These are phyloP conservation scores for Drosophila littoralis DNA, from an alignment of 1,140 invertebrate species.

Conservation along the genomic window DNA sequence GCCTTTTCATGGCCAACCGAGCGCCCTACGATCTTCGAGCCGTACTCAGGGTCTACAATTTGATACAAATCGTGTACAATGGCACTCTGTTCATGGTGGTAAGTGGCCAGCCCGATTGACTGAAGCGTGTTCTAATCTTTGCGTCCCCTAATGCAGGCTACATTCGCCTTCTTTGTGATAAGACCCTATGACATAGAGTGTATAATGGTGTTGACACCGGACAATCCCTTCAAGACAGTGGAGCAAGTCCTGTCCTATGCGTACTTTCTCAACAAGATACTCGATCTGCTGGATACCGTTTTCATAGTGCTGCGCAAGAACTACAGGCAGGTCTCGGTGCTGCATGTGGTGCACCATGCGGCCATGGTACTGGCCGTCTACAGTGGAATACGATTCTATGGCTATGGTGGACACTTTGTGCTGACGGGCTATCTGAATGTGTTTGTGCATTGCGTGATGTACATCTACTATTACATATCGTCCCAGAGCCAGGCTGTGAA, in stretches of 20 bases:
- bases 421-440: constrained; percentile 90
- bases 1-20: constrained; percentile 91
- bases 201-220: background rate
- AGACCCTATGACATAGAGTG: background rate
- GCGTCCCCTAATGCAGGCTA: background rate
- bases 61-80: constrained; percentile 86
- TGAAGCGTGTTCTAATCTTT: too few relatives aligned
- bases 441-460: constrained; percentile 92
- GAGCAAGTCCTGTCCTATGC: background rate
- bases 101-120: background rate
- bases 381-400: constrained; percentile 9
- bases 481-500: constrained; percentile 87
- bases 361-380: constrained; percentile 69
- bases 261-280: constrained; percentile 29
- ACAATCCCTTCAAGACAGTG: background rate
- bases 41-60: constrained; percentile 91
- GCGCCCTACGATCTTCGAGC: constrained; percentile 91
- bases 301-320: constrained; percentile 68
- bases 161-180: background rate
- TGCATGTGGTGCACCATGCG: constrained; percentile 85
- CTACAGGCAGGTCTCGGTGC: constrained; percentile 47
- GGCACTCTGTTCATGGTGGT: background rate
- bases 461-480: constrained; percentile 90
- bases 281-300: constrained; percentile 60
- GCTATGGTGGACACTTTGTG: constrained; percentile 87